Evolutionary conservation across 2,888 invertebrate genomes (phyloP), one percentile per base, ranked within the genome.

Genomic region (Andrena fulva): DNA sequence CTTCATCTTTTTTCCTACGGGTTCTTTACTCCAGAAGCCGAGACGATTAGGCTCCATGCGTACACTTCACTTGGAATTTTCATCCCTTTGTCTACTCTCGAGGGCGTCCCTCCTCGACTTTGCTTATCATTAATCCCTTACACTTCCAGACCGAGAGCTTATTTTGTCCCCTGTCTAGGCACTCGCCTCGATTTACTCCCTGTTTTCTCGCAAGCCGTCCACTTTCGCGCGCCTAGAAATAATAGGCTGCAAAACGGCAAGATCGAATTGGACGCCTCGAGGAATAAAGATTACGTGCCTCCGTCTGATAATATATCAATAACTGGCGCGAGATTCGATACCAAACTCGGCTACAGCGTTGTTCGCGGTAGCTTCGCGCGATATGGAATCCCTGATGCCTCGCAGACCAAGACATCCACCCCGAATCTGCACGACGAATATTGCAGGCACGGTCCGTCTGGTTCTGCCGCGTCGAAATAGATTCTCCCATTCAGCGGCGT

Each of bases 401-500:
- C 20, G 29, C 52, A 72, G 59, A 52, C 52, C n/a, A 48, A 29
- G 64, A 62, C 73, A 80, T 62, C 68, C 76, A 42, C 42, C 56
- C 24, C 10, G 77, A 82, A 74, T 86, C 77, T 77, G 80, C 79
- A 67, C 52, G 74, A 77, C 81, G 80, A 78, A 86, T 86, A 86
- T 89, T 87, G 84, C 80, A 85, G 80, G 80, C 87, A 85, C 85
- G 81, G 85, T 81, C 86, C 85, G 87, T 81, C 86, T 85, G 88
- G 87, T 84, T 87, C 86, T 85, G 63, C 80, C 80, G 82, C 82
- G 75, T 72, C 75, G 80, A 88, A 87, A 91, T 88, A 89, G 90
- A 89, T 89, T 88, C 86, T 82, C 89, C 56, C 86, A 90, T 90
- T 90, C 90, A 88, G 79, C 85, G 80, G 82, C 84, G 84, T 82